Percentiles rank a stretch among this genome's conserved stretches.
Evolutionary conservation across 2,888 invertebrate genomes (phyloP).

Genomic region (Drosophila greeni): DNA sequence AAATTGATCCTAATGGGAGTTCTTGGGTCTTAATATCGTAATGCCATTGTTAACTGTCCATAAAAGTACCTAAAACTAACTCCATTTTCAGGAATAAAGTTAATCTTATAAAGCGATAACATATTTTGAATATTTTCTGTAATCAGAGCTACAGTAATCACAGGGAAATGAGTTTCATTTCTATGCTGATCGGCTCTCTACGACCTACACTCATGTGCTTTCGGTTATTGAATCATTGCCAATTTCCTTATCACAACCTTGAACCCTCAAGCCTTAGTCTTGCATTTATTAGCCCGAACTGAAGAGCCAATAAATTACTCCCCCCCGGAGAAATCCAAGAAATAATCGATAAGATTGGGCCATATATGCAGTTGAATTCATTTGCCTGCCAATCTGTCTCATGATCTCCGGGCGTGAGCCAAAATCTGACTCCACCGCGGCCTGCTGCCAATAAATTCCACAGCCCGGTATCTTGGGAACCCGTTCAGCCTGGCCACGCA

Average conservation of each 20-base stretch:
- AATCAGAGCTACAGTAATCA: background rate
- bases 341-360: slow-evolving; percentile 42
- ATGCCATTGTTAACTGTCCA: background rate
- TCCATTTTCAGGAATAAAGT: background rate
- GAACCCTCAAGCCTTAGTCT: slow-evolving; percentile 16
- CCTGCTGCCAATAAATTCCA: slow-evolving; percentile 38
- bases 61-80: background rate
- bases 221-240: slow-evolving; percentile 14
- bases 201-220: slow-evolving; percentile 24
- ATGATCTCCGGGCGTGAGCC: slow-evolving; percentile 48
- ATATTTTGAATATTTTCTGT: background rate
- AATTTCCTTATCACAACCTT: slow-evolving; percentile 30
- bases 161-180: background rate
- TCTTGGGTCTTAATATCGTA: background rate
- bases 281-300: background rate
- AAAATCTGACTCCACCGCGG: background rate
- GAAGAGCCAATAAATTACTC: slow-evolving; percentile 44
- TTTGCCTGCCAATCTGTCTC: slow-evolving; percentile 49
- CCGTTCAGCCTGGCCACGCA: slow-evolving; percentile 2
- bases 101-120: background rate
- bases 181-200: background rate
- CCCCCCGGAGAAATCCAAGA: slow-evolving; percentile 8
- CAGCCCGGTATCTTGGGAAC: slow-evolving; percentile 17
- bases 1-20: background rate
- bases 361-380: slow-evolving; percentile 44